phyloP scores from a whole-genome alignment of 2,888 invertebrate species.

The Nomada flava region DNA sequence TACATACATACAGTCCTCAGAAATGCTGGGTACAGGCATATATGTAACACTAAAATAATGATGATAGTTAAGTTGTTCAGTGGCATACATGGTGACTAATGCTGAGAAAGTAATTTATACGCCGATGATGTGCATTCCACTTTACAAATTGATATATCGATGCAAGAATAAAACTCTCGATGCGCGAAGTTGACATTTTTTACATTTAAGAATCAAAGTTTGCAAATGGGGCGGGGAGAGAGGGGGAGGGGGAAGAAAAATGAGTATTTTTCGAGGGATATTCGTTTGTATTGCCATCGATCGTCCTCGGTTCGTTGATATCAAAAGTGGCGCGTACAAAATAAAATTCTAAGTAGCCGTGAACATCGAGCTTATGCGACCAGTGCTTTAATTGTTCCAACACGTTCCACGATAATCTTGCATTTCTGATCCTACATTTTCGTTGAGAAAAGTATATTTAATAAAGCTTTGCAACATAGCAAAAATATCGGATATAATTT shows the following conservation, averaged over 20 bases:
- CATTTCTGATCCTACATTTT: not conserved
- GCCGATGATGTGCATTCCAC: not conserved
- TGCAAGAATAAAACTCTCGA: not conserved
- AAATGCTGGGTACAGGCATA: constrained; percentile 69
- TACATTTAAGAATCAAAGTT: constrained; percentile 51
- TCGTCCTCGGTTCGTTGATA: constrained; percentile 2
- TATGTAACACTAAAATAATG: constrained; percentile 3
- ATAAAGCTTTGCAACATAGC: not conserved
- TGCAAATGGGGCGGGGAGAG: not conserved
- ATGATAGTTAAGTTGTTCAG: not conserved
- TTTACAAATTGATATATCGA: constrained; percentile 2
- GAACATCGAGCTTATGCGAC: constrained; percentile 22
- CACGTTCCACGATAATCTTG: constrained; percentile 1
- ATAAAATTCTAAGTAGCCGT: constrained; percentile 8
- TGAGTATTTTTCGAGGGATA: constrained; percentile 38
- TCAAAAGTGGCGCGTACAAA: constrained; percentile 17
- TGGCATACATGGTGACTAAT: not conserved
- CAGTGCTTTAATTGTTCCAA: not conserved
- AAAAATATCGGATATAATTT: not conserved
- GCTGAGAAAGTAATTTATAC: constrained; percentile 38
- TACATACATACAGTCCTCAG: constrained; percentile 18
- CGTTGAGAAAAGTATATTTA: not conserved
- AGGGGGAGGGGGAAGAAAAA: not conserved
- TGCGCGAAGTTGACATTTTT: not conserved
- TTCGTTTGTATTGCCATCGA: constrained; percentile 1